These are phyloP conservation scores for Monochamus alternatus DNA, from an alignment of 2,888 invertebrate species.

Conservation along the genomic window DNA sequence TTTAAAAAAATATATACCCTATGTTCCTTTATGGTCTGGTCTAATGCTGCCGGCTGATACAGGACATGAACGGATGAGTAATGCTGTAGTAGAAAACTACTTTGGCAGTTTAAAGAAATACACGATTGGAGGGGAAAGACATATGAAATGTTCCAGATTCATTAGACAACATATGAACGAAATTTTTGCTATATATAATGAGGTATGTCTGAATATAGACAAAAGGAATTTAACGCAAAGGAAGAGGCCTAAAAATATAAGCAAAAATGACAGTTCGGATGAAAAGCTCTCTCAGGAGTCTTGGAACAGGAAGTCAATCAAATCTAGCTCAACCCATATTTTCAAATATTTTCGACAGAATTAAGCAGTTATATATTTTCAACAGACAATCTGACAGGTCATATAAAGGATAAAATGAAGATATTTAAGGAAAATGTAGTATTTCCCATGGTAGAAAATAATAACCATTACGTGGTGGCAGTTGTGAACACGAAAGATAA, in stretches of 20 bases:
- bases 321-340: not conserved
- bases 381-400: not conserved
- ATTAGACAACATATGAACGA: not conserved
- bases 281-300: not conserved
- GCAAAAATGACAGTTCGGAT: not conserved
- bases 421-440: constrained; percentile 2
- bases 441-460: constrained; percentile 9
- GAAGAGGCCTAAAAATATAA: not conserved
- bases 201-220: not conserved
- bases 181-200: not conserved
- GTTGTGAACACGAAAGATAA: not conserved
- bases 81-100: not conserved
- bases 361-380: too few species aligned
- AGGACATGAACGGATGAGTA: not conserved
- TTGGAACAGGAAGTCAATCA: not conserved
- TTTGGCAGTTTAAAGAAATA: constrained; percentile 1
- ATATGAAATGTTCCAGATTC: not conserved
- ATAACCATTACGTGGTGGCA: not conserved
- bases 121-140: not conserved
- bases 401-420: not conserved
- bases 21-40: not conserved
- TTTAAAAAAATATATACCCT: constrained; percentile 8
- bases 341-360: constrained; percentile 14
- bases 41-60: not conserved
- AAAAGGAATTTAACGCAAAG: not conserved